Evolutionary conservation across 2,888 invertebrate species (phyloP), one percentile per base, ranked within the genome.

Genomic region (Mythimna albipuncta): DNA sequence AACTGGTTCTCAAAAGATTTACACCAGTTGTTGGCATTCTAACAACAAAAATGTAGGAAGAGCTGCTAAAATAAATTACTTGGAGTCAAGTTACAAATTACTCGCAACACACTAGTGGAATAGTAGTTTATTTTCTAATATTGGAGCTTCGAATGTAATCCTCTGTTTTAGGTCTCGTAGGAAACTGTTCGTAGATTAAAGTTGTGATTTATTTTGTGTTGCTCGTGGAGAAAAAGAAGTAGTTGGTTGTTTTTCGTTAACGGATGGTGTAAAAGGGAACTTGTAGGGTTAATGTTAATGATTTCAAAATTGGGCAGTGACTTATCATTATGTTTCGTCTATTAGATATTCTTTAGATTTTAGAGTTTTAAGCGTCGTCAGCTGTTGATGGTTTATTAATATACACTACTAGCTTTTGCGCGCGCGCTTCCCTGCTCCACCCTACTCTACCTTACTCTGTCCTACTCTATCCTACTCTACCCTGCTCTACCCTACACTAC

Each of bases 111-210:
- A 64, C 65, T 52, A 65, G 55, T 47, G 38, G 19, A 62, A 59
- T 10, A 47, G 41, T 79, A 57, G 62, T 75, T 57, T 80, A 79
- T 75, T 85, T 82, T 81, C 84, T 86, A 81, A 79, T 67, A 66
- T 64, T 52, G 26, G 44, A 32, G 75, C 58, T 59, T 50, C 32
- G 32, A 79, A 58, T 69, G 55, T 69, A 69, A 74, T 69, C 69
- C 52, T 26, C 41, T 65, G 57, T 76, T 41, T 47, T 2, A 54
- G 32, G 16, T 59, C 47, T 64, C 3, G 21, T 7, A 47, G 64
- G 38, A 65, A 76, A 54, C n/a, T 38, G 54, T 2, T 75, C 7
- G 44, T 41, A 50, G 58, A 59, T 71, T 70, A 64, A 64, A 64
- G n/a, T 59, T 64, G 58, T 75, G 44, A 75, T 74, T 74, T 74